Base-by-base conservation (phyloP, 1,140 invertebrate species). In the Neodiprion fabricii region DNA sequence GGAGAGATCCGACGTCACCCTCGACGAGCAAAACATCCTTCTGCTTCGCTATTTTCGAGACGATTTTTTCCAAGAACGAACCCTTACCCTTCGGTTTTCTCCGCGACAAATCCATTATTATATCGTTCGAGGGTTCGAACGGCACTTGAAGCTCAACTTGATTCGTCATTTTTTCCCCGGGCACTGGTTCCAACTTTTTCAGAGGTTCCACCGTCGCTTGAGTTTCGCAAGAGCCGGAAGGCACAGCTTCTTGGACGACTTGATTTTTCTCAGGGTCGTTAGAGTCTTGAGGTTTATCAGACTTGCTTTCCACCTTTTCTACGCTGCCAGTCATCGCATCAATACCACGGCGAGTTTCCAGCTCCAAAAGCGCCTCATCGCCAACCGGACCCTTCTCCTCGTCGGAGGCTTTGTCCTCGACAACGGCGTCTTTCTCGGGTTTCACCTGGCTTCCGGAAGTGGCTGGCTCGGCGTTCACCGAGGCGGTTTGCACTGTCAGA, bases 21-120 rank as follows among this genome's bases (percentile, higher is more conserved):
- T 86, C 84, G 11, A 17, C 53, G 8, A 87, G 70, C 14, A 83
- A 71, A n/a, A 82, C 85, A 14, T 89, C 86, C 69, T 89, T 89
- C 47, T 88, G 82, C 61, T 87, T 86, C 0, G 86, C 87, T 40
- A 89, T 89, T 67, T 89, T 89, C 0, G 87, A 89, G 0, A 89
- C 87, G 7, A 89, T 89, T 79, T 86, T 87, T 71, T 87, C 85
- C 1, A 86, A 71, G 50, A 86, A 87, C 4, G 85, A 86, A 7
- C 85, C 84, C n/a, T 87, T 87, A 0, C 83, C 82, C 21, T 83
- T 85, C 1, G 80, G 78, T 40, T 86, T 87, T 17, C 87, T 78
- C 14, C 85, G 85, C 0, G 87, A 85, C 1, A 88, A 49, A 77
- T 89, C 87, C 0, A 88, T 74, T 48, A 89, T 89, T 4, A 89